Percentiles rank a stretch among this genome's conserved stretches.
phyloP scores from a whole-genome alignment of 1,140 invertebrate species.

The Nebria ingens region DNA sequence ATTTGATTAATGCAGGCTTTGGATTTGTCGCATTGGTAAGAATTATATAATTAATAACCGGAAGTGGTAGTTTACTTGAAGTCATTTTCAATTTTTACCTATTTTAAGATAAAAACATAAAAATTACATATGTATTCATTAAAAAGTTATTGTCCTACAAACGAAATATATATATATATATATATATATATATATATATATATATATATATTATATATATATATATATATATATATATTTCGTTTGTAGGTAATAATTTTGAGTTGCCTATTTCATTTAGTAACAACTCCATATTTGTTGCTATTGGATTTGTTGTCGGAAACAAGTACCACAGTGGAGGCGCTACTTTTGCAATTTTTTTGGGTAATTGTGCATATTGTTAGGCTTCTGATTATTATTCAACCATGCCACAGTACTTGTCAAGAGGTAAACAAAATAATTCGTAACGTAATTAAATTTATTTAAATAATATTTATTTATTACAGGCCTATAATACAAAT shows the following conservation, averaged over 20 bases:
- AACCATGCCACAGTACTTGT: neutral
- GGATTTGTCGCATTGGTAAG: neutral
- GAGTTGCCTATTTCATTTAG: conserved; percentile 2
- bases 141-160: too few species aligned
- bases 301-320: neutral
- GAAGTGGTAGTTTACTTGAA: too few species aligned
- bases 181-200: too few species aligned
- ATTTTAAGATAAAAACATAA: too few species aligned
- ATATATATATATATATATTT: neutral
- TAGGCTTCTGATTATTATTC: neutral
- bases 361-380: neutral
- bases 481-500: neutral
- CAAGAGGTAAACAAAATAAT: neutral
- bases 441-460: neutral
- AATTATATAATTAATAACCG: too few species aligned
- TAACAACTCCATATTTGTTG: conserved; percentile 1
- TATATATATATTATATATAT: too few species aligned
- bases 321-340: neutral
- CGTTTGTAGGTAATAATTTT: neutral
- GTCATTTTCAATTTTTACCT: too few species aligned
- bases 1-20: neutral
- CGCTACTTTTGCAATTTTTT: neutral
- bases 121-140: too few species aligned
- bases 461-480: neutral
- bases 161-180: too few species aligned